Conservation (phyloP, 2,797 vertebrate genomes). For the Rhinatrema bivittatum region DNA sequence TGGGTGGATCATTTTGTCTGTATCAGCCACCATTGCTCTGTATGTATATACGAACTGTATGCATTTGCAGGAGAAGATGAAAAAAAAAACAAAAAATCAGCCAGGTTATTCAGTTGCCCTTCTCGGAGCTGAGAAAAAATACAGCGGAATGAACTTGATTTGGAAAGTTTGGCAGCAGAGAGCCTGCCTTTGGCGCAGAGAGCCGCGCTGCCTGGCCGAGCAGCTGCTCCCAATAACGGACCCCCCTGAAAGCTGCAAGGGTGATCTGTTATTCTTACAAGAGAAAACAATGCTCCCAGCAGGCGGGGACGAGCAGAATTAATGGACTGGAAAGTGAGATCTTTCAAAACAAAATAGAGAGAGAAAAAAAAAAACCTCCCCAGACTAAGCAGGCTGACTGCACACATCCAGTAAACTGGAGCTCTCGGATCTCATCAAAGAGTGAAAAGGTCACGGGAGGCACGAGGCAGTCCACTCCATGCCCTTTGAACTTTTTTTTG, state of each 20-base stretch:
- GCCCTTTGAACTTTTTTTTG: slow-evolving; percentile 23
- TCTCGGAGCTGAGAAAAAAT: slow-evolving; percentile 9
- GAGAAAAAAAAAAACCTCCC: too few relatives aligned
- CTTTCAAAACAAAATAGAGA: too few relatives aligned
- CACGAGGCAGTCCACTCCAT: background rate
- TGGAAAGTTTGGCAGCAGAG: slow-evolving; percentile 6
- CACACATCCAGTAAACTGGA: slow-evolving; percentile 38
- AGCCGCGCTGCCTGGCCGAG: slow-evolving; percentile 36
- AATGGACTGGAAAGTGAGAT: slow-evolving; percentile 60
- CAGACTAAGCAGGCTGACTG: slow-evolving; percentile 36
- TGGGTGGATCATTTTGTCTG: too few relatives aligned
- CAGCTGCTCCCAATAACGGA: slow-evolving; percentile 32
- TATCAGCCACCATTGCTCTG: too few relatives aligned
- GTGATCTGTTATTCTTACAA: slow-evolving; percentile 54
- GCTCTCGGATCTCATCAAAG: slow-evolving; percentile 18
- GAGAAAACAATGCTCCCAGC: slow-evolving; percentile 49
- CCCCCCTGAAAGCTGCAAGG: slow-evolving; percentile 35
- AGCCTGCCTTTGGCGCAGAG: slow-evolving; percentile 10
- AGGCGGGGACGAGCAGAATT: slow-evolving; percentile 54
- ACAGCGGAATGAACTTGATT: background rate
- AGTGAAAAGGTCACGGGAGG: background rate
- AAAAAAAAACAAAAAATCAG: background rate
- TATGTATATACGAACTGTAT: too few relatives aligned
- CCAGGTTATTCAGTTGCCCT: background rate
- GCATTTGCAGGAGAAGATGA: too few relatives aligned